phyloP scores from a whole-genome alignment of 1,140 invertebrate genomes.

The Trigoniulus corallinus region DNA sequence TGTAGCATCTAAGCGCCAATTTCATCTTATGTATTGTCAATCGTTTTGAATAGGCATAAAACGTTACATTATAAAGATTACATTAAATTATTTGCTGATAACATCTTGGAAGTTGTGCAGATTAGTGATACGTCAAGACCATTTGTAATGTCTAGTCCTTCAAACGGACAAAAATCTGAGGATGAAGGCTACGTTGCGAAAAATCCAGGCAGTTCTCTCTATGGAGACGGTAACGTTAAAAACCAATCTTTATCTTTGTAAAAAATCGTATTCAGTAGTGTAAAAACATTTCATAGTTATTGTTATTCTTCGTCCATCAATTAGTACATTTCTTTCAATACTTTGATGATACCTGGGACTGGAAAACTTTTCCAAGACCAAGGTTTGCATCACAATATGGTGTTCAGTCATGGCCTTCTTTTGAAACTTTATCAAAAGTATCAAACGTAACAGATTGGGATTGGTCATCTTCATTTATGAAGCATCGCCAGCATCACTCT shows the following conservation, averaged over 20 bases:
- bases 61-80: constrained; percentile 43
- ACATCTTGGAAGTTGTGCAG: constrained; percentile 47
- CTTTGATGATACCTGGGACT: constrained; percentile 57
- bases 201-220: constrained; percentile 58
- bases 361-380: constrained; percentile 52
- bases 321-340: constrained; percentile 88
- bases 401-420: constrained; percentile 68
- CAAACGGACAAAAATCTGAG: constrained; percentile 64
- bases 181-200: constrained; percentile 52
- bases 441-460: constrained; percentile 38
- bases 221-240: constrained; percentile 60
- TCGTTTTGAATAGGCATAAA: not conserved
- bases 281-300: not conserved
- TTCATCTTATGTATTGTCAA: not conserved
- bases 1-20: not conserved
- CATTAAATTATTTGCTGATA: constrained; percentile 63
- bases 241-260: not conserved
- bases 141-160: constrained; percentile 76
- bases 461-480: constrained; percentile 40
- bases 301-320: constrained; percentile 9
- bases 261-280: not conserved
- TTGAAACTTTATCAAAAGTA: constrained; percentile 38
- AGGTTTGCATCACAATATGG: constrained; percentile 93
- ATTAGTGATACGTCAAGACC: constrained; percentile 41
- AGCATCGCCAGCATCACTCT: constrained; percentile 67